phyloP scores from a whole-genome alignment of 2,113 vertebrate species.

The Atherinomorus stipes region DNA sequence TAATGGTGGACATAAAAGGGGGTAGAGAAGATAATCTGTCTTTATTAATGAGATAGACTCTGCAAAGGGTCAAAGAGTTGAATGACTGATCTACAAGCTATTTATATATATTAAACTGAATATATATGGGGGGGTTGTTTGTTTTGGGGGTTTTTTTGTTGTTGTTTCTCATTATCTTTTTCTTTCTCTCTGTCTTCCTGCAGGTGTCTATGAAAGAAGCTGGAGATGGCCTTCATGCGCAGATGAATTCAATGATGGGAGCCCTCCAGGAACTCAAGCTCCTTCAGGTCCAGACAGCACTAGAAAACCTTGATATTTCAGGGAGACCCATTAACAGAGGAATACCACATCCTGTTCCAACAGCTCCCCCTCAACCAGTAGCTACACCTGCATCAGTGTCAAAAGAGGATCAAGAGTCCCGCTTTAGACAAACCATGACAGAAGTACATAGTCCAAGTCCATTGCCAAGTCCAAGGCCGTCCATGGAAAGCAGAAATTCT shows the following conservation, averaged over 20 bases:
- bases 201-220: conserved; percentile 95
- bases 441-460: conserved; percentile 25
- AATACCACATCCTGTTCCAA: conserved; percentile 37
- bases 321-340: conserved; percentile 71
- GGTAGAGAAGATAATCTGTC: not conserved
- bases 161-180: conserved; percentile 3
- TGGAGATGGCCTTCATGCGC: conserved; percentile 94
- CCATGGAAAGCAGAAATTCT: conserved; percentile 56
- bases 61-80: conserved; percentile 2
- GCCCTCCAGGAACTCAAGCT: conserved; percentile 97
- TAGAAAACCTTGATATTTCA: conserved; percentile 91
- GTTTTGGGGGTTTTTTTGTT: not conserved
- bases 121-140: not conserved
- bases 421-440: conserved; percentile 8
- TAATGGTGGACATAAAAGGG: conserved; percentile 9
- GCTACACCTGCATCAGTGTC: conserved; percentile 15
- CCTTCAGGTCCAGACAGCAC: conserved; percentile 93
- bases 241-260: conserved; percentile 99
- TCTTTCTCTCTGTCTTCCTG: conserved; percentile 17
- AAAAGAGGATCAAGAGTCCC: not conserved
- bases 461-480: conserved; percentile 30
- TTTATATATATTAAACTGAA: not conserved
- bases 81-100: not conserved
- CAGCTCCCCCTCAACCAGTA: conserved; percentile 11
- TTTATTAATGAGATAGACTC: conserved; percentile 28